These are phyloP conservation scores for Leucozona laternaria DNA, from an alignment of 2,888 invertebrate genomes.

Conservation along the genomic window DNA sequence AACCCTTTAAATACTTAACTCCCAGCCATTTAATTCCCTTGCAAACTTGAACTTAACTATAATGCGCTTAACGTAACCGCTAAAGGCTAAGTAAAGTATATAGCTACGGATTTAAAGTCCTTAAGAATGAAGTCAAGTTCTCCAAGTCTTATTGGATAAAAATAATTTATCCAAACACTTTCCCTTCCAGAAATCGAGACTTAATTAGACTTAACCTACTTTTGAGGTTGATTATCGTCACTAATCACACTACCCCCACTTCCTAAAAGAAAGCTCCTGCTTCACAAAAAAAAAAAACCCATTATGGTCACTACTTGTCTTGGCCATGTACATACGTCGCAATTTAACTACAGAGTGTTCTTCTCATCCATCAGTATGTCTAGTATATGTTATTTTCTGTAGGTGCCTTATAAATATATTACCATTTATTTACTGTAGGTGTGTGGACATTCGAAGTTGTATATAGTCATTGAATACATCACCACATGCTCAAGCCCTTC, in stretches of 20 bases:
- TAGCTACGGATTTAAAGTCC: conserved; percentile 11
- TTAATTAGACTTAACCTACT: conserved; percentile 69
- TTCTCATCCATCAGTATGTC: conserved; percentile 21
- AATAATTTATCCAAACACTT: conserved; percentile 27
- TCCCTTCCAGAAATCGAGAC: conserved; percentile 52
- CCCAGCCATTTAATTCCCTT: conserved; percentile 33
- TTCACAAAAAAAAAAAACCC: conserved; percentile 31
- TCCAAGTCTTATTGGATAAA: conserved; percentile 42
- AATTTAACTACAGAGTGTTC: conserved; percentile 68
- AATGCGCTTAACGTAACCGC: conserved; percentile 31
- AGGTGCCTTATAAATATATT: neutral
- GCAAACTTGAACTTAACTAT: conserved; percentile 67
- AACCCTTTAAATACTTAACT: conserved; percentile 13
- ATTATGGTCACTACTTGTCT: conserved; percentile 63
- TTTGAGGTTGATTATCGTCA: conserved; percentile 67
- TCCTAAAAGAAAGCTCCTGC: neutral
- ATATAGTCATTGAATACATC: conserved; percentile 10
- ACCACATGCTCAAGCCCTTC: conserved; percentile 31
- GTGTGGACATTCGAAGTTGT: conserved; percentile 1
- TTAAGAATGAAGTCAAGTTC: conserved; percentile 63
- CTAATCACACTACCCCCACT: neutral
- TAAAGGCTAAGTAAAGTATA: neutral
- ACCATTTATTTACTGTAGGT: neutral
- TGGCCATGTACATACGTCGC: conserved; percentile 70
- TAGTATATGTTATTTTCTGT: neutral